Conservation (phyloP, 2,888 invertebrate genomes). For the Cabera pusaria region DNA sequence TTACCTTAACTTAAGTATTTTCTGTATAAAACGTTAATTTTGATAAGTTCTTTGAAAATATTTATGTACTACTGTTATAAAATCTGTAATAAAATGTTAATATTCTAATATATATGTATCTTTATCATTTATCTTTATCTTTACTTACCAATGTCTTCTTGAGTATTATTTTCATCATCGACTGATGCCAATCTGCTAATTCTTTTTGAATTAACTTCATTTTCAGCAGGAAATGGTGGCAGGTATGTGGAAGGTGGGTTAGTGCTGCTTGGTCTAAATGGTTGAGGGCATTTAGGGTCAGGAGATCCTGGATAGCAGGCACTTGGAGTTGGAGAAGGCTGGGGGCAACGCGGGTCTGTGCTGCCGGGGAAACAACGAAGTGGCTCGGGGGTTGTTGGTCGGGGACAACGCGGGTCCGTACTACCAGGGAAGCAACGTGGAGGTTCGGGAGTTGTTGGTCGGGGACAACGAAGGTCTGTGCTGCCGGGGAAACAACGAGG, state of each 20-base stretch:
- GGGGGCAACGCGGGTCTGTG: slow-evolving; percentile 50
- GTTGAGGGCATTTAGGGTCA: slow-evolving; percentile 69
- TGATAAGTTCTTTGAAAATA: too few relatives aligned
- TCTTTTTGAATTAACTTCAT: slow-evolving; percentile 59
- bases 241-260: slow-evolving; percentile 74
- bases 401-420: slow-evolving; percentile 44
- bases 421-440: slow-evolving; percentile 30
- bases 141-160: slow-evolving; percentile 61
- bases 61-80: too few relatives aligned
- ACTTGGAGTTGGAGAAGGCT: slow-evolving; percentile 56
- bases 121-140: too few relatives aligned
- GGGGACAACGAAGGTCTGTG: slow-evolving; percentile 36
- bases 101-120: too few relatives aligned
- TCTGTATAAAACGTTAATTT: too few relatives aligned
- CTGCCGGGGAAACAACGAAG: slow-evolving; percentile 46
- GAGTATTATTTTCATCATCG: slow-evolving; percentile 53
- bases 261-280: slow-evolving; percentile 67
- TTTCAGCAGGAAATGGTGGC: slow-evolving; percentile 70
- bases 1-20: too few relatives aligned
- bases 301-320: slow-evolving; percentile 70
- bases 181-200: slow-evolving; percentile 51
- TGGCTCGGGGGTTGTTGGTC: slow-evolving; percentile 35
- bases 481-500: slow-evolving; percentile 43
- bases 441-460: slow-evolving; percentile 30
- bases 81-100: too few relatives aligned